Evolutionary conservation across 2,888 invertebrate genomes (phyloP), one percentile per base, ranked within the genome.

Genomic region (Augochlorella aurata): DNA sequence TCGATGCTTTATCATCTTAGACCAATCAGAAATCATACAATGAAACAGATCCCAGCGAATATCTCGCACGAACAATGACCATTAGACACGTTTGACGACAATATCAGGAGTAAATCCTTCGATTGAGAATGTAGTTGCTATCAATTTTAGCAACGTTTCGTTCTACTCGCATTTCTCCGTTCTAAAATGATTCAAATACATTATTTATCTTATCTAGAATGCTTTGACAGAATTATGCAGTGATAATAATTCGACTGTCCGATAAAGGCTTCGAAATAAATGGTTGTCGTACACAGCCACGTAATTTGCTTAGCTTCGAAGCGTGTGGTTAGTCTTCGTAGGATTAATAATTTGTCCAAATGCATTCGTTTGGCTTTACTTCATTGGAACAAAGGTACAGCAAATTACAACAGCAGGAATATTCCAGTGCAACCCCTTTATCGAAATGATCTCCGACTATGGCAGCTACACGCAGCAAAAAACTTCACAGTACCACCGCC

Each of bases 391-490:
- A 63, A 63, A 38, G 38, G 10, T 18, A 38, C 0, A 63, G 38
- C 29, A 38, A 63, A 9, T 63, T 38, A 18, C 18, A 63, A 18
- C 38, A 4, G 63, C 18, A 38, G 63, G 63, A 63, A 38, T 63
- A 63, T 63, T 18, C 18, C 38, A 38, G 9, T 38, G 38, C 63
- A 63, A 63, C 63, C 63, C 63, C 29, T 10, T 38, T 38, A 63
- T 63, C 38, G 63, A 63, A 63, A 63, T 18, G 38, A 29, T 18
- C 63, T 38, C 63, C 1, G 54, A 70, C 63, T 63, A 10, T 63
- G 38, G 29, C 18, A 38, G 61, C 18, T 63, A 63, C 29, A 18
- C 61, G 61, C 38, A 63, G 38, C 63, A 63, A 63, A 63, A 63
- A 38, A 63, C 18, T 18, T 21, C 38, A 44, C 70, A 47, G 66